Evolutionary conservation across 92 coral and sea anemone species (phyloP), one percentile per base, ranked within the genome.

Genomic region (Palythoa caribaeorum): DNA sequence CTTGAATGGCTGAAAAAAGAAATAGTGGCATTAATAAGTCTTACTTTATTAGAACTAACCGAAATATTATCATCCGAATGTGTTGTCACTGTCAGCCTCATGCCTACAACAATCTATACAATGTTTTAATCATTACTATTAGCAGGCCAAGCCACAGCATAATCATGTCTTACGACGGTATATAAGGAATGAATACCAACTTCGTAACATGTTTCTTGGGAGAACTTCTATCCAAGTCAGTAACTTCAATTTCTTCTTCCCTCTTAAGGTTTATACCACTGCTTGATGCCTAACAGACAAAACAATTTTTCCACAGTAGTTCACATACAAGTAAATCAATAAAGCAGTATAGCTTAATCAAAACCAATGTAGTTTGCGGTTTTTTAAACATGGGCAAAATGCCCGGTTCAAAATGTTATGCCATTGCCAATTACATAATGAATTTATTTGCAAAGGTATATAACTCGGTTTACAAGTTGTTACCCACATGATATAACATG

Each of bases 401-500:
- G 69, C 69, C 69, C 69, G 35, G 69, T 62, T 62, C 69, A 62
- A 62, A 62, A 62, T 62, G 69, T 62, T 62, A 62, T 62, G 69
- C 69, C 69, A 62, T 62, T 16, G 69, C 69, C 69, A 62, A 62
- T 62, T 62, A 62, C 69, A 62, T 62, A 62, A 70, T 35, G 75
- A 70, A 72, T 72, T 72, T 72, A 72, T 72, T 69, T 71, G 69
- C 52, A 71, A 84, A 55, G 75, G 76, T 71, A 51, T 84, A 84
- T 71, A 19, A 84, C 69, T 47, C 60, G 65, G 73, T 60, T 35
- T 83, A 37, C 63, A 74, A 59, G 38, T 40, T 71, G 76, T 53
- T 66, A 66, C 55, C 80, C 39, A 77, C 81, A 77, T 9, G 38
- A 72, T 72, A 72, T 77, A 77, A 77, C 65, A 50, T 77, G 63